Base-by-base conservation (phyloP, 2,113 vertebrate species). In the Fukomys damarensis region DNA sequence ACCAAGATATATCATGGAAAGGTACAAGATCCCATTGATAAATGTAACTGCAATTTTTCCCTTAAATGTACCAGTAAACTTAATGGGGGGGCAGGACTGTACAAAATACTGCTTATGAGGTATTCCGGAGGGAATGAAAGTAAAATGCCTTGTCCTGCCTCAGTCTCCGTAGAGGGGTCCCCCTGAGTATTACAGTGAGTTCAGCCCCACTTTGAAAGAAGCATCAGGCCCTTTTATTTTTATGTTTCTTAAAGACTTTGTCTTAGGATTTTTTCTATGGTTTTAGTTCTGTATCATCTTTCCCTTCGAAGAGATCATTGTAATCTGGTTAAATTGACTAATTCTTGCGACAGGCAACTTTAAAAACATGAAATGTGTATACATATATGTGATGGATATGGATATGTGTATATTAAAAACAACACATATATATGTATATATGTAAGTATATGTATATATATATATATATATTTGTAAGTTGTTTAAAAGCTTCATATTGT, bases 291-390 rank as follows among this genome's bases (percentile, higher is more conserved):
- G 4, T 8, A 20, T 43, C 74, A 16, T 70, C 24, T 90, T 70
- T 28, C 63, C 83, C 28, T 58, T 38, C 46, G 61, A 58, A 56
- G 22, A 79, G 83, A 28, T 52, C 14, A n/a, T 35, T 87, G 56
- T 26, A 66, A 0, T 74, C 2, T 79, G 19, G 1, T 95, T 91
- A 14, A 70, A 89, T 58, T 43, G 68, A 89, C 19, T 96, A 90
- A 68, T 93, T 95, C 68, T 66, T 68, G 32, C 77, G n/a, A 38
- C 22, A 88, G 52, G 41, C 66, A 72, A 85, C 94, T 20, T 92
- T 81, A 66, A 88, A 84, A 76, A 43, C 30, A 70, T 0, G 3
- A 65, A 68, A 65, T 56, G 16, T 30, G 35, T 77, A 11, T 79
- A 17, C 56, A 13, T 58, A 32, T 89, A 2, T 58, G 5, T 82